phyloP scores from a whole-genome alignment of 2,797 vertebrate genomes.

The Ctenopoma kingsleyae region DNA sequence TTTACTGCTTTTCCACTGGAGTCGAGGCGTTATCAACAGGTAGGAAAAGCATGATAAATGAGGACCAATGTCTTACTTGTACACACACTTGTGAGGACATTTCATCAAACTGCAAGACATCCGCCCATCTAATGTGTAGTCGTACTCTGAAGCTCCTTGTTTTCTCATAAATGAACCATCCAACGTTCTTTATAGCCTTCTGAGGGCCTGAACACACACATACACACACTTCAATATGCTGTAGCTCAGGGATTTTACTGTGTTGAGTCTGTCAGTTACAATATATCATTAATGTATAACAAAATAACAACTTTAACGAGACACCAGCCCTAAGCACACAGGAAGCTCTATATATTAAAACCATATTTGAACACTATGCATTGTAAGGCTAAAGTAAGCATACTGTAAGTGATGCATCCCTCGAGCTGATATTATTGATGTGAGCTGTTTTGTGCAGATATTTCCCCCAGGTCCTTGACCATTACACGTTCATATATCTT shows the following conservation, averaged over 20 bases:
- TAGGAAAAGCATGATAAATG: constrained; percentile 49
- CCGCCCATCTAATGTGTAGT: constrained; percentile 19
- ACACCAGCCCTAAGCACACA: constrained; percentile 26
- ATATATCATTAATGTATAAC: constrained; percentile 6
- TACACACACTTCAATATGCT: neutral
- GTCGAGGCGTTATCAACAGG: neutral
- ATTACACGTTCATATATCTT: constrained; percentile 46
- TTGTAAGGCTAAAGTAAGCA: constrained; percentile 10
- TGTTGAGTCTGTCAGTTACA: constrained; percentile 27
- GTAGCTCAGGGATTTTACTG: constrained; percentile 10
- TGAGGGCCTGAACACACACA: neutral
- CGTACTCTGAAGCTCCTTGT: constrained; percentile 6
- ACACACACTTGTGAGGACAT: constrained; percentile 51
- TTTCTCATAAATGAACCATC: constrained; percentile 11
- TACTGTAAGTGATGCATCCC: constrained; percentile 20
- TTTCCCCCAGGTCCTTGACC: constrained; percentile 51
- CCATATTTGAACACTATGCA: constrained; percentile 22
- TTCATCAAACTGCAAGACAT: constrained; percentile 45
- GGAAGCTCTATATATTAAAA: constrained; percentile 6
- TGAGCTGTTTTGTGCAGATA: constrained; percentile 37
- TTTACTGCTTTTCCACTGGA: constrained; percentile 1
- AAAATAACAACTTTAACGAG: constrained; percentile 33
- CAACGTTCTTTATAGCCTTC: neutral
- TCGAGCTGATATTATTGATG: constrained; percentile 35
- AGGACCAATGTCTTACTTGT: constrained; percentile 62